A percentile compares a stretch with the other conserved stretches of the same genome.
These are phyloP conservation scores for Rhinatrema bivittatum DNA, from an alignment of 2,797 vertebrate species.

Conservation along the genomic window DNA sequence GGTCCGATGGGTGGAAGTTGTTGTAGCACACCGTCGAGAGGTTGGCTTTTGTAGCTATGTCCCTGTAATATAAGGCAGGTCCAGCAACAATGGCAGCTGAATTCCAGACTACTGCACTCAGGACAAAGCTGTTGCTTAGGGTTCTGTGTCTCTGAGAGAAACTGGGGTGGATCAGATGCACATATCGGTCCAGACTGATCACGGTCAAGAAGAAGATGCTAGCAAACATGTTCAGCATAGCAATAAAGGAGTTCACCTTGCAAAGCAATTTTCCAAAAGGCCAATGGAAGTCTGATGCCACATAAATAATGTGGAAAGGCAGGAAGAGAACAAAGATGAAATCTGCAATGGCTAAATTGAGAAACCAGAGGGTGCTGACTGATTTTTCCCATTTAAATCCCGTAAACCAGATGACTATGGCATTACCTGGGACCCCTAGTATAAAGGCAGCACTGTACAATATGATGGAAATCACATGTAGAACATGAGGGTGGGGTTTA, in stretches of 20 bases:
- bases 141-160: conserved; percentile 69
- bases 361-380: conserved; percentile 82
- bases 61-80: conserved; percentile 77
- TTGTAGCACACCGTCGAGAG: conserved; percentile 78
- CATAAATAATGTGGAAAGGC: conserved; percentile 84
- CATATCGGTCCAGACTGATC: conserved; percentile 83
- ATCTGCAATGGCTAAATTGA: conserved; percentile 87
- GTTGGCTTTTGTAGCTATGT: conserved; percentile 53
- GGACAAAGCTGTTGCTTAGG: conserved; percentile 48
- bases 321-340: conserved; percentile 88
- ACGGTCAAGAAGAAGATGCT: conserved; percentile 87
- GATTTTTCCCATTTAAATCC: conserved; percentile 83
- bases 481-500: conserved; percentile 46
- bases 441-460: conserved; percentile 77
- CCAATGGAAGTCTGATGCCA: conserved; percentile 87
- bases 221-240: conserved; percentile 87
- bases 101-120: conserved; percentile 63
- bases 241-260: conserved; percentile 86
- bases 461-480: conserved; percentile 77
- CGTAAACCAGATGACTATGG: conserved; percentile 85
- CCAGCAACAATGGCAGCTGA: conserved; percentile 62
- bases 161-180: conserved; percentile 67
- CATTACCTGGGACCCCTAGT: conserved; percentile 83
- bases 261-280: conserved; percentile 78
- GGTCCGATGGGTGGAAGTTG: conserved; percentile 69